Percentiles rank a stretch among this genome's conserved stretches.
These are phyloP conservation scores for Stichopus horrens DNA, from an alignment of 53 echinoderm and acorn worm species.

Conservation along the genomic window DNA sequence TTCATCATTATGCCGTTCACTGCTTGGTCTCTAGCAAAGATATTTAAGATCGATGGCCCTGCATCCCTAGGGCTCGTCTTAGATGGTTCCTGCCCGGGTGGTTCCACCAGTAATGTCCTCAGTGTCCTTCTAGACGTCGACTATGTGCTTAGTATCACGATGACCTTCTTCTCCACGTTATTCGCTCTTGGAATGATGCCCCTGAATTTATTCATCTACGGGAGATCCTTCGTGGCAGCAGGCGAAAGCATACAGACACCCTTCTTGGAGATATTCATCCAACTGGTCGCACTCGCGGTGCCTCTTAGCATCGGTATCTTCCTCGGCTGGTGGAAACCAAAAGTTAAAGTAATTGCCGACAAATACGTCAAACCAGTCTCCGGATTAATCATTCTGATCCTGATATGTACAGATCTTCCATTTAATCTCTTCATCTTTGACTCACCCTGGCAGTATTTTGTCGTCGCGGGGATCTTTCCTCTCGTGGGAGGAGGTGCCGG, in stretches of 20 bases:
- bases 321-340: conserved; percentile 65
- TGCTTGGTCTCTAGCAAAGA: conserved; percentile 68
- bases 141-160: conserved; percentile 85
- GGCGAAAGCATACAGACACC: conserved; percentile 69
- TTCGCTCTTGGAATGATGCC: conserved; percentile 91
- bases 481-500: conserved; percentile 67
- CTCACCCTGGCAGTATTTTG: conserved; percentile 57
- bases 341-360: conserved; percentile 53
- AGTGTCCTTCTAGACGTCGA: conserved; percentile 85
- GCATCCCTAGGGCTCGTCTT: conserved; percentile 78
- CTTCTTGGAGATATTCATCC: conserved; percentile 66
- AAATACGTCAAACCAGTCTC: conserved; percentile 81
- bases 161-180: conserved; percentile 87
- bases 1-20: conserved; percentile 91
- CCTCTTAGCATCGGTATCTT: conserved; percentile 74
- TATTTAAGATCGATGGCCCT: conserved; percentile 58
- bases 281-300: conserved; percentile 59
- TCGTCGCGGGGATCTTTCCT: conserved; percentile 62
- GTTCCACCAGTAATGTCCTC: conserved; percentile 78
- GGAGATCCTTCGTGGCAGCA: conserved; percentile 55
- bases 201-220: conserved; percentile 85
- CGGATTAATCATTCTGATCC: conserved; percentile 51
- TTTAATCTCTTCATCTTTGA: conserved; percentile 85
- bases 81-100: conserved; percentile 92
- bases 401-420: conserved; percentile 65